Conservation (phyloP, 2,113 vertebrate species). For the Crocuta crocuta region DNA sequence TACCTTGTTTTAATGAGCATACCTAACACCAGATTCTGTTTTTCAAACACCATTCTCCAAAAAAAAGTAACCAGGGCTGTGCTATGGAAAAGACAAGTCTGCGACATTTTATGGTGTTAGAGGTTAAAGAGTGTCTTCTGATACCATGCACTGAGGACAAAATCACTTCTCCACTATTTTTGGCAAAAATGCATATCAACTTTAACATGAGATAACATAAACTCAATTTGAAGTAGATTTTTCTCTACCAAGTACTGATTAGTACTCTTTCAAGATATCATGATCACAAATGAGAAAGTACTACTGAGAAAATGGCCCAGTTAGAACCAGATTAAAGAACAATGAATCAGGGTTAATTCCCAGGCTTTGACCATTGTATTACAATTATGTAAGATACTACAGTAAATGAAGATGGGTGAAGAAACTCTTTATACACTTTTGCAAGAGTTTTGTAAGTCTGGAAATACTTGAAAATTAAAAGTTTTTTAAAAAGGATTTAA, state of each 20-base stretch:
- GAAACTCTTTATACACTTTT: not conserved
- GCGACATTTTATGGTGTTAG: not conserved
- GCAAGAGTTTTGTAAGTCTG: not conserved
- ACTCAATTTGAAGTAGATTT: not conserved
- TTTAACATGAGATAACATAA: not conserved
- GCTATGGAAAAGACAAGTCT: not conserved
- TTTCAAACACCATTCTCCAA: not conserved
- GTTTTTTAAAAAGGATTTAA: not conserved
- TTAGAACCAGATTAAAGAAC: not conserved
- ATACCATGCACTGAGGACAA: not conserved
- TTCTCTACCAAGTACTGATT: not conserved
- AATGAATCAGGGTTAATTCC: not conserved
- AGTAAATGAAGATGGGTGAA: not conserved
- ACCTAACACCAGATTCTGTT: not conserved
- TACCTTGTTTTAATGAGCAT: not conserved
- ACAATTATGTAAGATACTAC: not conserved
- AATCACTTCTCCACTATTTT: conserved; percentile 11
- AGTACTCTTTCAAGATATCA: not conserved
- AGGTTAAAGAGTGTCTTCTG: not conserved
- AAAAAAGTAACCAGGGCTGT: not conserved
- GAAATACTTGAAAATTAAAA: conserved; percentile 29
- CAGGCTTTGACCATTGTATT: not conserved
- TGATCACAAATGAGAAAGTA: not conserved
- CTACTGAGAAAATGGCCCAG: not conserved
- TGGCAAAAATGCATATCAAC: not conserved